These are phyloP conservation scores for Drosophila sordidula DNA, from an alignment of 2,888 invertebrate genomes.

Conservation along the genomic window DNA sequence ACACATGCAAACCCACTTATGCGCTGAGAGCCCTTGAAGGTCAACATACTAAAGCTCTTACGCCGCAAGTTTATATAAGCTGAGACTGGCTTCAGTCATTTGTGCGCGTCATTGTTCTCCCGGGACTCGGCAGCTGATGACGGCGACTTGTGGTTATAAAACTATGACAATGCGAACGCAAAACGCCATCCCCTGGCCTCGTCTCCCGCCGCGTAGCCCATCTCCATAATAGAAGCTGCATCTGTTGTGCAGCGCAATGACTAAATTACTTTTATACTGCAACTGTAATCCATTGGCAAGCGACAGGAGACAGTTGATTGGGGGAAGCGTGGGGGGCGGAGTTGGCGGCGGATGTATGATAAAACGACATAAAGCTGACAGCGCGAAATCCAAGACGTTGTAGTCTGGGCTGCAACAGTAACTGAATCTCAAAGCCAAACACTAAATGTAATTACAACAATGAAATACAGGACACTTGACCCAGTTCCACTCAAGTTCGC, in stretches of 20 bases:
- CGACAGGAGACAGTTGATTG: conserved; percentile 2
- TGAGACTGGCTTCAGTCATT: conserved; percentile 31
- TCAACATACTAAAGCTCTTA: conserved; percentile 36
- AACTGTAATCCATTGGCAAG: conserved; percentile 28
- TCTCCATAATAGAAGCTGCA: not conserved
- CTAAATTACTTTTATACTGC: conserved; percentile 42
- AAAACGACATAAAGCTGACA: conserved; percentile 39
- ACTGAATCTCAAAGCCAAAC: conserved; percentile 39
- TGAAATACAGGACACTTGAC: conserved; percentile 76
- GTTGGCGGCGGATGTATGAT: not conserved
- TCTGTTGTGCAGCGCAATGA: conserved; percentile 39
- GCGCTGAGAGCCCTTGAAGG: conserved; percentile 47
- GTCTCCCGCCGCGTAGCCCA: too few relatives aligned
- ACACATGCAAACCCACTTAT: conserved; percentile 4
- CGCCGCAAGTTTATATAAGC: conserved; percentile 26
- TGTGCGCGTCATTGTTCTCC: conserved; percentile 46
- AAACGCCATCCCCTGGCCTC: not conserved
- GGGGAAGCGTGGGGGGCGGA: not conserved
- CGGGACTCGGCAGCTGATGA: conserved; percentile 12
- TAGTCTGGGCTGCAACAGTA: not conserved
- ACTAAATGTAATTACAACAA: conserved; percentile 64
- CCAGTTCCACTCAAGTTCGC: conserved; percentile 44
- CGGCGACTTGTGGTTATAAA: conserved; percentile 43
- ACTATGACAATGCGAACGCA: conserved; percentile 25
- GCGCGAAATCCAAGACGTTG: conserved; percentile 19